A percentile compares a stretch with the other conserved stretches of the same genome.
phyloP scores from a whole-genome alignment of 2,797 vertebrate genomes.

The Macropus fuliginosus region DNA sequence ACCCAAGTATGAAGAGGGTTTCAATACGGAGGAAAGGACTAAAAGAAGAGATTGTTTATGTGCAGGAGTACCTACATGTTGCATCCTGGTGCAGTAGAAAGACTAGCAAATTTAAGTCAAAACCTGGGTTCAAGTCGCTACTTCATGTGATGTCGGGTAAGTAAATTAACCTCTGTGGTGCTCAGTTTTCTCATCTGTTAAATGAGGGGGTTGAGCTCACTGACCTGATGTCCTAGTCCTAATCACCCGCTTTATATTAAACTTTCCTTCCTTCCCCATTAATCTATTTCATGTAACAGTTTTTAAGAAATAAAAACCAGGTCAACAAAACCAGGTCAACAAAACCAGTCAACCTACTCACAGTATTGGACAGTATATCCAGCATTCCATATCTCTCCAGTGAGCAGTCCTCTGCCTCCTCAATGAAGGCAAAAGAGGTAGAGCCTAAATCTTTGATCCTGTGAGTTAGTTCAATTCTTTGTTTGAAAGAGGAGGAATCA shows the following conservation, averaged over 20 bases:
- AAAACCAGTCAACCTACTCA: neutral
- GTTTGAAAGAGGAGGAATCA: neutral
- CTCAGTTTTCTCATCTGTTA: neutral
- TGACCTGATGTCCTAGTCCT: neutral
- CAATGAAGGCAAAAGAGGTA: neutral
- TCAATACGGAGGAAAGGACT: conserved; percentile 2
- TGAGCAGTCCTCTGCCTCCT: neutral
- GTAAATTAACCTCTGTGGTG: neutral
- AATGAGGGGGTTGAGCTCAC: neutral
- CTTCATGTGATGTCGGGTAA: neutral
- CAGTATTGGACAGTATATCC: neutral
- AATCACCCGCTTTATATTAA: neutral
- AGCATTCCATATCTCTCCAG: neutral
- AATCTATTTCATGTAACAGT: neutral
- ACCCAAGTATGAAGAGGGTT: conserved; percentile 29
- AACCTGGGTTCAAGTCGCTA: neutral
- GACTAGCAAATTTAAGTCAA: neutral
- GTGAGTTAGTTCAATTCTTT: neutral
- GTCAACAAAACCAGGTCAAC: neutral
- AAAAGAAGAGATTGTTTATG: neutral
- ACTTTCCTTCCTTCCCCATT: neutral
- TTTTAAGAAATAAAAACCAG: neutral
- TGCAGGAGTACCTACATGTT: neutral
- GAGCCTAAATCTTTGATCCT: neutral
- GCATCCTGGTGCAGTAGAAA: neutral